Evolutionary conservation across 2,113 vertebrate species (phyloP).

Genomic region (Cnemophilus loriae): DNA sequence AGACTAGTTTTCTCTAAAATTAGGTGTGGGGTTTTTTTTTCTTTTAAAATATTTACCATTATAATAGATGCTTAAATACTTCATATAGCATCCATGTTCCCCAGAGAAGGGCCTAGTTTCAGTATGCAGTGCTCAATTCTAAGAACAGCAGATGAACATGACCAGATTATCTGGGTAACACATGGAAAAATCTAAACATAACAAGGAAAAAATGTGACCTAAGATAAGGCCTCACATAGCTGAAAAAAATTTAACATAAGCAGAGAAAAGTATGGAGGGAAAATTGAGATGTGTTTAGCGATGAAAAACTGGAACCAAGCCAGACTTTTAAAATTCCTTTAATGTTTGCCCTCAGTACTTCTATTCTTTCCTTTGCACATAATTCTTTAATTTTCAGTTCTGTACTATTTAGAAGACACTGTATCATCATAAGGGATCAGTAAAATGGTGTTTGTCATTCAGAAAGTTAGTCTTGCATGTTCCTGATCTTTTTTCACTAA

Average conservation of each 20-base stretch:
- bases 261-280: neutral
- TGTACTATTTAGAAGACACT: neutral
- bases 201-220: neutral
- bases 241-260: neutral
- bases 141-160: neutral
- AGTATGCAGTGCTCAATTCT: neutral
- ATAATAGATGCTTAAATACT: neutral
- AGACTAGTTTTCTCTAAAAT: neutral
- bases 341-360: neutral
- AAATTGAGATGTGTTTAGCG: neutral
- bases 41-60: neutral
- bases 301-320: neutral
- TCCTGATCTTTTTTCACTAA: neutral
- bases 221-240: neutral
- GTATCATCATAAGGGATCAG: neutral
- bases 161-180: neutral
- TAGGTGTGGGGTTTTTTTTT: neutral
- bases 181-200: neutral
- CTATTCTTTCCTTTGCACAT: neutral
- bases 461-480: neutral
- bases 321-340: neutral
- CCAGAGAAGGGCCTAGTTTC: neutral
- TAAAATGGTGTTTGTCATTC: neutral
- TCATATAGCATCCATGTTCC: neutral
- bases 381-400: neutral